Base-by-base conservation (phyloP, 2,888 invertebrate genomes). In the Nemoura dubitans region DNA sequence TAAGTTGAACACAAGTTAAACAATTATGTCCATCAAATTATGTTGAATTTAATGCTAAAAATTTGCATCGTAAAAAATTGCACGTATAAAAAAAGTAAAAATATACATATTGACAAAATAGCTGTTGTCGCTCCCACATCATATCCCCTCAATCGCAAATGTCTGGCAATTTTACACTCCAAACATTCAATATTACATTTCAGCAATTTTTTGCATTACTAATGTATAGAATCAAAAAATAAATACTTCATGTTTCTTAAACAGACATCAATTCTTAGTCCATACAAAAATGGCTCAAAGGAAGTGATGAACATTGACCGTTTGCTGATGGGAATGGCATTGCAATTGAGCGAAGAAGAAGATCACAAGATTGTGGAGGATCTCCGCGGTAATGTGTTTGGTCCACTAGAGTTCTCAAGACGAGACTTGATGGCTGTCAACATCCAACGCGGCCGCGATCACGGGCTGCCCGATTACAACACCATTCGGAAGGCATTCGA, bases 381-480 rank as follows among this genome's bases (percentile, higher is more conserved):
- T 90, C 90, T 94, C 59, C 90, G 94, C 90, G 93, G 89, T 2
- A 91, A 91, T 87, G 93, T 94, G 25, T 94, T 93, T 90, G 94
- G 94, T 0, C 93, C 94, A 0, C 89, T 94, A 85, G 93, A 94
- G 90, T 94, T 94, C 89, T 93, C 93, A 0, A 90, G 94, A 86
- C 90, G 93, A 80, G 94, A 94, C 90, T 90, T 94, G 87, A 93
- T 94, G 93, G 94, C 94, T 2, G 88, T 94, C 21, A 94, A 94
- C 89, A 93, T 94, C 85, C 94, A 94, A 90, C 90, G 94, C 87
- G 93, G 91, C 0, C 90, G 94, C 85, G 94, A 94, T 89, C 93
- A 94, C 89, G 94, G 93, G 25, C 90, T 94, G 29, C 94, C 94
- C 0, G 94, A 94, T 90, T 95, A 94, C 90, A 94, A 94, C 90